Base-by-base conservation (phyloP, 2,797 vertebrate genomes). In the Lepidocolaptes lacrymiger region DNA sequence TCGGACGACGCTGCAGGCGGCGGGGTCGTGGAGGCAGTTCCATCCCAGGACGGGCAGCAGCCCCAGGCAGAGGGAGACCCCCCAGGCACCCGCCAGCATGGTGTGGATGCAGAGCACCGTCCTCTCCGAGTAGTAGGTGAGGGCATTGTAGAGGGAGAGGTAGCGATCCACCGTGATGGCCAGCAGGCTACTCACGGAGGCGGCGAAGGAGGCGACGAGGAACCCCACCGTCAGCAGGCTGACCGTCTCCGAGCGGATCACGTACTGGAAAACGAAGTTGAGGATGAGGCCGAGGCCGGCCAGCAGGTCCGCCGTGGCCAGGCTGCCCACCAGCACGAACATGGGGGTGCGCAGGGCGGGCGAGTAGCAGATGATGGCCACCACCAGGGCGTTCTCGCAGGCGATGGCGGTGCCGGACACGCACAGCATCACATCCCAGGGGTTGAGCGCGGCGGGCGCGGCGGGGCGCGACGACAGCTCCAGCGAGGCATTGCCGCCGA, bases 121-220 rank as follows among this genome's bases (percentile, higher is more conserved):
- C 98, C 98, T 98, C 96, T 99, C 99, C 3, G 99, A 99, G 94
- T 99, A 99, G 92, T 99, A 99, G 7, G 99, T 99, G 95, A 99
- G 98, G 44, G 99, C 99, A 3, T 99, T 99, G 97, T 99, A 99
- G 18, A 99, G 98, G 10, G 99, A 99, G 91, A 99, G 98, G 97
- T 99, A 99, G 41, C 99, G 99, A 96, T 99, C 99, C 85, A 99
- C 98, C 0, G 99, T 99, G 96, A 99, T 99, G 85, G 99, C 99
- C 88, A 99, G 95, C 84, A 99, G 97, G 98, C 99, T 99, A 97
- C 99, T 99, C 96, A 99, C 99, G 17, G 99, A 99, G 44, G 99
- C 99, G 0, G 99, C 98, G 83, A 99, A 99, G n/a, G 99, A 99
- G 63, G 99, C 98, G 86, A 99, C 99, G 32, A 99, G 98, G 97